Evolutionary conservation across 2,113 vertebrate genomes (phyloP), one percentile per base, ranked within the genome.

Genomic region (Nematolebias whitei): DNA sequence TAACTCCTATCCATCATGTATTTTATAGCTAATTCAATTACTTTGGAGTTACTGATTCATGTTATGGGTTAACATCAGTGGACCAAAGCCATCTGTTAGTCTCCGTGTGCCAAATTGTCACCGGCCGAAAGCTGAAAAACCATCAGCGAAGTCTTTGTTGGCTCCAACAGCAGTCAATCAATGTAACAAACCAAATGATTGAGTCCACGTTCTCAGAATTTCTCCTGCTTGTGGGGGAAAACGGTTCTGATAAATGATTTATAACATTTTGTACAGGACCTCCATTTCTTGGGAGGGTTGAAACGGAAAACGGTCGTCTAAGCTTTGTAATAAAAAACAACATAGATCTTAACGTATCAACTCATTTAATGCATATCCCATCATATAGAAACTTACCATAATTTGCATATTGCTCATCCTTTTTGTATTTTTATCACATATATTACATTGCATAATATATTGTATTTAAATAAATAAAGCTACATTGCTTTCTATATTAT

Each of bases 71-170:
- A 83, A 73, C 71, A 88, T 79, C 85, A 74, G 76, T 63, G 68
- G 2, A 72, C 75, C 50, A n/a, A 66, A 76, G 79, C 62, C 68
- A 57, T 84, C 74, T 89, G 79, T 7, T 68, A 5, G 24, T 15
- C 63, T 68, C 24, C 18, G 23, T 71, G 64, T 57, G 76, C 64
- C 52, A 55, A 57, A 60, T 39, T 47, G 44, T 60, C 70, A 68
- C 70, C 65, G 57, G 32, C 59, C 53, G 7, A n/a, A 11, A 39
- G 45, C 65, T 44, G 22, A 50, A 63, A 66, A 53, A 58, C 81
- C 60, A 78, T 81, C 76, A 84, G 85, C 88, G 76, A 78, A 75
- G 76, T 65, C 81, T 80, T 76, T 60, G 2, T 59, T 24, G 39
- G 49, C 68, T 45, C 18, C 2, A 44, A n/a, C 43, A n/a, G 15